Base-by-base conservation (phyloP, 1,140 invertebrate species). In the Streblospio benedicti region DNA sequence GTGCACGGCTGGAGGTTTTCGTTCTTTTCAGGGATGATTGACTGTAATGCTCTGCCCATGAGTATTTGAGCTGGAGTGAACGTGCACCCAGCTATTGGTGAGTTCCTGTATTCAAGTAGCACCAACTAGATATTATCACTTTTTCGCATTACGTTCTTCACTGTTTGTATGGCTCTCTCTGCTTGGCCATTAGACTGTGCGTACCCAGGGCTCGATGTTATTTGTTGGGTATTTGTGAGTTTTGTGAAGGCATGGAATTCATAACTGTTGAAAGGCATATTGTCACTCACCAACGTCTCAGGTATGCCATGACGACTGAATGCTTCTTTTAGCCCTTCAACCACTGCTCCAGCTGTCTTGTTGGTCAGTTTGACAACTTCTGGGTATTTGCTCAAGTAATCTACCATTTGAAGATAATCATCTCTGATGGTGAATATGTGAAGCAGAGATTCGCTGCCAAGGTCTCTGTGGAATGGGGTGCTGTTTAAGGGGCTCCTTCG, bases 321-420 rank as follows among this genome's bases (percentile, higher is more conserved):
- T 9, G 61, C 59, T 6, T 45, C 51, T 49, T 65, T 58, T 52
- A 64, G 25, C 18, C 59, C 38, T 25, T 16, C 61, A 16, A 63
- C 52, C 14, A 63, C 51, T 14, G 59, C 35, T 20, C 45, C 2
- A 2, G 62, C 33, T 14, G 64, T 57, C 1, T 58, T 65, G 16
- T 38, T 49, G 16, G 55, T 4, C 56, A 69, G 41, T 12, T 35
- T 30, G 20, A 58, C 49, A 2, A 67, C 50, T 55, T 69, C 65
- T 32, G 65, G 53, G 51, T 62, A 69, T n/a, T 65, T 65, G 5
- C 65, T 67, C 44, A 50, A 69, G 44, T 66, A 68, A 35, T 68
- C 69, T 16, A 64, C 59, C n/a, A 69, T 51, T 47, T 68, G 16
- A 3, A 70, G 50, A 31, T 59, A 61, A 38, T 56, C 33, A 67